Percentiles rank a stretch among this genome's conserved stretches.
Evolutionary conservation across 2,113 vertebrate species (phyloP).

Genomic region (Naja naja): DNA sequence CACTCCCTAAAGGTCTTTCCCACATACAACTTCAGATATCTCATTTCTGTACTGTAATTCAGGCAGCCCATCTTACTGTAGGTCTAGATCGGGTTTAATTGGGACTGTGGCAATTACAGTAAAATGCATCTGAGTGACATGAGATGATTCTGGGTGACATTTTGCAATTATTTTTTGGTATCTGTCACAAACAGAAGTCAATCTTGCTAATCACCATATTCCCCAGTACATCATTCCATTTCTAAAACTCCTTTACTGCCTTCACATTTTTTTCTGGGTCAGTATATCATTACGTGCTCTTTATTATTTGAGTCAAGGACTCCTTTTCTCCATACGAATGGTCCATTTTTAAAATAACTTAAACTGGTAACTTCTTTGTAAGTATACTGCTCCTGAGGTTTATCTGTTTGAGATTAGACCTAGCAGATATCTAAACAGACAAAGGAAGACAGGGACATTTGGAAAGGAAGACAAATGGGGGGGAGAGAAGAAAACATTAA

Average conservation of each 20-base stretch:
- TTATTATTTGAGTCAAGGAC: neutral
- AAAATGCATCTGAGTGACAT: neutral
- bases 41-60: neutral
- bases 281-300: neutral
- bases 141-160: neutral
- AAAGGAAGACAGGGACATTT: neutral
- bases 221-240: neutral
- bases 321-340: neutral
- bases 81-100: neutral
- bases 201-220: neutral
- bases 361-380: neutral
- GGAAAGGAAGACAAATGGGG: neutral
- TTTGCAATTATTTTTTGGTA: neutral
- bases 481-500: neutral
- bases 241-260: neutral
- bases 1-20: neutral
- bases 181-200: neutral
- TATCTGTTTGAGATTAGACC: neutral
- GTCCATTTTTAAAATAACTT: neutral
- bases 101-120: neutral
- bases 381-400: neutral
- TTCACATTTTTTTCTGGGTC: neutral
- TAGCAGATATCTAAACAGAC: neutral
- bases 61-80: neutral
- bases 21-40: neutral